These are phyloP conservation scores for Drosophila multiciliata DNA, from an alignment of 2,888 invertebrate genomes.

Conservation along the genomic window DNA sequence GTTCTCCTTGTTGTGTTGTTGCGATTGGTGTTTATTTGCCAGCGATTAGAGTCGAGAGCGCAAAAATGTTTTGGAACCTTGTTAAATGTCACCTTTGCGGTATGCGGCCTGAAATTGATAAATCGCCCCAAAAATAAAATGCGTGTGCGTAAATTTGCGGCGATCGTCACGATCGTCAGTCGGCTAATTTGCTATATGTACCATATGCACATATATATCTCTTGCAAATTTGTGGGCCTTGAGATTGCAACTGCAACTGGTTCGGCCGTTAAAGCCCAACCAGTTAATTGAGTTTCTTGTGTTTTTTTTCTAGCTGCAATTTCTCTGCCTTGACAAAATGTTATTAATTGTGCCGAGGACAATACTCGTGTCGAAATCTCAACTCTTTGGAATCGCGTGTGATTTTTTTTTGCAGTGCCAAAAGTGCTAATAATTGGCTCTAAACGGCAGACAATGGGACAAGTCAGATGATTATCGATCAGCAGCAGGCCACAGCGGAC, in stretches of 20 bases:
- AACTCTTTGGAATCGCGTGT: slow-evolving; percentile 52
- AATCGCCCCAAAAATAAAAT: slow-evolving; percentile 64
- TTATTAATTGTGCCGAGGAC: slow-evolving; percentile 74
- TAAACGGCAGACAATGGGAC: slow-evolving; percentile 70
- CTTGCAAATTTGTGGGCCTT: slow-evolving; percentile 67
- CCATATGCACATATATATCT: slow-evolving; percentile 6
- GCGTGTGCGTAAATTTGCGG: slow-evolving; percentile 64
- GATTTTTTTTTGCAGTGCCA: slow-evolving; percentile 59
- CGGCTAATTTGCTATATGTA: slow-evolving; percentile 53
- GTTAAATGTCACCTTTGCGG: slow-evolving; percentile 73
- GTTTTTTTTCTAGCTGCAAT: slow-evolving; percentile 53
- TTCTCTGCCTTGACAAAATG: slow-evolving; percentile 79
- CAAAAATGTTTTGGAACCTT: slow-evolving; percentile 67
- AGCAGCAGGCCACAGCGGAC: slow-evolving; percentile 12
- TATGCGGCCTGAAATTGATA: slow-evolving; percentile 78
- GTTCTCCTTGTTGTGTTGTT: slow-evolving; percentile 71
- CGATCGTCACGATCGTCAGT: slow-evolving; percentile 42
- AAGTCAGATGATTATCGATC: slow-evolving; percentile 74
- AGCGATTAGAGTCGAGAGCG: slow-evolving; percentile 50
- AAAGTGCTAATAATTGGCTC: slow-evolving; percentile 77
- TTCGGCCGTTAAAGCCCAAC: slow-evolving; percentile 30
- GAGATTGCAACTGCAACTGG: slow-evolving; percentile 55
- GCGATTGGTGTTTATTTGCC: slow-evolving; percentile 20
- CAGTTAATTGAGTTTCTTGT: slow-evolving; percentile 48
- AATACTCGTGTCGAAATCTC: slow-evolving; percentile 35